Base-by-base conservation (phyloP, 2,113 vertebrate genomes). In the Rhinolophus sinicus region DNA sequence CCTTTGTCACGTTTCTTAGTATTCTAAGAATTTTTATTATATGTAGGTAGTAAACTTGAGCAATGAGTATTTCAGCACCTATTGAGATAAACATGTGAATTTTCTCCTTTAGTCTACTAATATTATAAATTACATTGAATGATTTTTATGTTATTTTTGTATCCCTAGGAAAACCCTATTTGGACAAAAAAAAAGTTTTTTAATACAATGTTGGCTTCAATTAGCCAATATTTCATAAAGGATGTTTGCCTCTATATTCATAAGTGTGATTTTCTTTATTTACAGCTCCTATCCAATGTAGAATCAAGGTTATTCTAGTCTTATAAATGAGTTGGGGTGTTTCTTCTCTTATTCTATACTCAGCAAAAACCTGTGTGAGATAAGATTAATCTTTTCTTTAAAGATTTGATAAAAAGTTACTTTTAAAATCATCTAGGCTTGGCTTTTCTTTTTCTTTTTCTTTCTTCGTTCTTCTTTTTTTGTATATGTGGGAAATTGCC, bases 91-190 rank as follows among this genome's bases (percentile, higher is more conserved):
- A 58, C 8, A 70, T 24, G 12, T 92, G 65, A 15, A 28, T 47
- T 62, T 83, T 83, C 33, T 83, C 38, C 38, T 60, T 30, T 50
- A 60, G 7, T 72, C 38, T 50, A 18, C 24, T n/a, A 69, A 90
- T 92, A 73, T 12, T 85, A 52, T 8, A 18, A 82, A 92, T 81
- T 70, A 44, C 35, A 58, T 44, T 90, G 64, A 35, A 58, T 81
- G 64, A 58, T 90, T 90, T 69, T 81, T 28, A 90, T 90, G 77
- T 70, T 70, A 90, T 35, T 65, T 81, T 58, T 70, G 35, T 58
- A 69, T 81, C 69, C 54, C 76, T 69, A 90, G 14, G 50, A 90
- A 90, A 69, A 56, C 21, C 15, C 14, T 65, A 65, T 38, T 50
- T 67, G n/a, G 35, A 56, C 40, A 35, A 40, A 90, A 90, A 90